These are phyloP conservation scores for Dasysyrphus albostriatus DNA, from an alignment of 2,888 invertebrate genomes.

Conservation along the genomic window DNA sequence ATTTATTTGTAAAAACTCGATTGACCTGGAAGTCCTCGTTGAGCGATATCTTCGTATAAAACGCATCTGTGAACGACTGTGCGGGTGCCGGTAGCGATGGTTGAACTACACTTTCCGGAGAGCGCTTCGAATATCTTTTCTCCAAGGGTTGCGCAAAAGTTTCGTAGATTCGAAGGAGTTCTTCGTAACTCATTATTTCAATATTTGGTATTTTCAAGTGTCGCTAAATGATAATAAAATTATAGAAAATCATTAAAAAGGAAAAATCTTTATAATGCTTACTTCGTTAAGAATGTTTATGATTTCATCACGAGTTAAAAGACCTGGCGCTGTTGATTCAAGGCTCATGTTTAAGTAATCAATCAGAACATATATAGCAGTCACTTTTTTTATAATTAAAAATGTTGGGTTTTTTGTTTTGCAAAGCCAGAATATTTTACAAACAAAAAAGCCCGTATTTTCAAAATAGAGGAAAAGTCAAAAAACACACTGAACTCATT, in stretches of 20 bases:
- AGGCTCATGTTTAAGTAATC: conserved; percentile 49
- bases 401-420: not conserved
- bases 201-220: conserved; percentile 77
- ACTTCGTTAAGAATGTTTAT: conserved; percentile 78
- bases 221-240: conserved; percentile 74
- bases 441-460: not conserved
- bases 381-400: not conserved
- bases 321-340: conserved; percentile 76
- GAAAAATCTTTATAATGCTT: conserved; percentile 15
- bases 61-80: not conserved
- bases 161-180: conserved; percentile 78
- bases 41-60: not conserved
- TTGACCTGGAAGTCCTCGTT: conserved; percentile 16
- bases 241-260: no score
- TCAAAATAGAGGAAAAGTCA: not conserved
- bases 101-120: not conserved
- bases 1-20: not conserved
- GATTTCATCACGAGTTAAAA: conserved; percentile 77
- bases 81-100: not conserved
- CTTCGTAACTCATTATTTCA: conserved; percentile 75
- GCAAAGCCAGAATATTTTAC: not conserved
- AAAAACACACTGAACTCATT: conserved; percentile 10
- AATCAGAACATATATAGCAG: no score
- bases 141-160: conserved; percentile 79
- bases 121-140: conserved; percentile 2